Base-by-base conservation (phyloP, 2,888 invertebrate species). In the Agrochola litura region DNA sequence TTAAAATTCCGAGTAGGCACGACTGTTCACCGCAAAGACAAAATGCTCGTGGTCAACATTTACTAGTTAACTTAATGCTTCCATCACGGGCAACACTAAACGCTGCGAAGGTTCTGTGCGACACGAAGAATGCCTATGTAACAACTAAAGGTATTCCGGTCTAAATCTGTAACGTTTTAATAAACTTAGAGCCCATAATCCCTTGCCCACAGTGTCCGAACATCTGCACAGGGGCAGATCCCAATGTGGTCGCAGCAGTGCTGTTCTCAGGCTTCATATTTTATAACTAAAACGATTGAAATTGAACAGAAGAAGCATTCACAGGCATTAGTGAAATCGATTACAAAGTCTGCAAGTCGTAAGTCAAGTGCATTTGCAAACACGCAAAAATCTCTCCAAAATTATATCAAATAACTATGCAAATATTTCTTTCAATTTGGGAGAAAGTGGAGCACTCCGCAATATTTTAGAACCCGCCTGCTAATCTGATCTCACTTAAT, bases 11-110 rank as follows among this genome's bases (percentile, higher is more conserved):
- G 60, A 76, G 70, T 71, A 73, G 80, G 70, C 89, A 89, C 89
- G 88, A 89, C 82, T 78, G 76, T 82, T 83, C 70, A 89, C 89
- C 89, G 75, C 88, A 89, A 86, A 81, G 76, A 79, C 79, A 74
- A 71, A 83, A 54, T 79, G 70, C 77, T 83, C 86, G 79, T 69
- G 81, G 78, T 77, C 82, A 87, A 81, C 80, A 70, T 79, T 88
- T 80, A 82, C 89, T 74, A 74, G 84, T 82, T 76, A 73, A 71
- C 74, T 81, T 82, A 83, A 82, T 83, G 84, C 69, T 79, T 75
- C 79, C 79, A 80, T 82, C 79, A 88, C 88, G 88, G 88, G 87
- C 87, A 69, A 77, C 37, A 79, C 79, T 81, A 76, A 82, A 81
- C 68, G 46, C 52, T 61, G 73, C 67, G 89, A 89, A 89, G 89